Conservation (phyloP, 1,140 invertebrate species). For the Globodera ellingtonae region DNA sequence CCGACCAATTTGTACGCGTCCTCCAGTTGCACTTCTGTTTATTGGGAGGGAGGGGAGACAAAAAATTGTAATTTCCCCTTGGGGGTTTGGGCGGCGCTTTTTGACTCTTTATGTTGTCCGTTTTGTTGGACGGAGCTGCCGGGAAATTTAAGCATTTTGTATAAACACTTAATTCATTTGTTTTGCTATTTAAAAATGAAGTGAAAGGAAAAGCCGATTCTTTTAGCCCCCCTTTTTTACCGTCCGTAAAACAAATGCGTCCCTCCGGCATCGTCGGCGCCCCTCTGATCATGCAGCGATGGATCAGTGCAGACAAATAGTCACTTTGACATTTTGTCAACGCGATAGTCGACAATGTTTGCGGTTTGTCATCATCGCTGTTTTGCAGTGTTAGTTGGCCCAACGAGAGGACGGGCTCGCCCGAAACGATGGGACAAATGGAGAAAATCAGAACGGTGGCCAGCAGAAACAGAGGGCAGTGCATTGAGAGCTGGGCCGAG, state of each 20-base stretch:
- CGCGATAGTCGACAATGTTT: neutral
- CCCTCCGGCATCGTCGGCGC: neutral
- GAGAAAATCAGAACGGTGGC: neutral
- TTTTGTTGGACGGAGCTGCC: too few species aligned
- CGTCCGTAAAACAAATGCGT: constrained; percentile 5
- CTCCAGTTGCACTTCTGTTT: constrained; percentile 1
- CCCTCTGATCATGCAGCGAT: neutral
- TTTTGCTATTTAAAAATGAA: too few species aligned
- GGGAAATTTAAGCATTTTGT: too few species aligned
- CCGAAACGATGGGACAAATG: neutral
- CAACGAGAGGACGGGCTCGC: neutral
- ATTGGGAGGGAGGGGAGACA: neutral
- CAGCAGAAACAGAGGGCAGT: neutral
- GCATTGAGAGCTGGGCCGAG: neutral
- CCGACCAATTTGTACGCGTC: neutral
- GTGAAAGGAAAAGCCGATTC: too few species aligned
- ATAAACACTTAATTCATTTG: too few species aligned
- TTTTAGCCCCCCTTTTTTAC: neutral
- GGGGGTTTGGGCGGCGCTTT: too few species aligned
- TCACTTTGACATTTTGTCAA: constrained; percentile 10
- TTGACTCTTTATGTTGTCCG: too few species aligned
- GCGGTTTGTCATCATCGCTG: neutral
- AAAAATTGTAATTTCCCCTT: neutral
- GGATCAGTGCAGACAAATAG: constrained; percentile 7
- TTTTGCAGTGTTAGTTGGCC: neutral